Conservation (phyloP, 1,140 invertebrate genomes). For the Bombyx mandarina region DNA sequence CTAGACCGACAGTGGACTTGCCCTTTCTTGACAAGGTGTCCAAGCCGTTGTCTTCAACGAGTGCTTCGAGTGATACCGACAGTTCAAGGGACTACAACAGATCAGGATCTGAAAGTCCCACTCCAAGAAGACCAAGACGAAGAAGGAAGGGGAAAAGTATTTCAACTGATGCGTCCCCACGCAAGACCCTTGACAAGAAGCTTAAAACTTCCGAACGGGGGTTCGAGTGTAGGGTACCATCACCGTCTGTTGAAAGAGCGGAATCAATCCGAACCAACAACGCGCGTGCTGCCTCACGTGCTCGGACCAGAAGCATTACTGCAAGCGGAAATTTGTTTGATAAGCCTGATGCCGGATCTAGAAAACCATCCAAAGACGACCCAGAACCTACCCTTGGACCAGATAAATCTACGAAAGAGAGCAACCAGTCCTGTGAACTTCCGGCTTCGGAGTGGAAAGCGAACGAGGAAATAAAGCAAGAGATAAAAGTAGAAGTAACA, state of each 20-base stretch:
- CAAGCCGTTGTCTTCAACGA: slow-evolving; percentile 67
- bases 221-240: slow-evolving; percentile 81
- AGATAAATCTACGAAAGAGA: slow-evolving; percentile 68
- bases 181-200: slow-evolving; percentile 85
- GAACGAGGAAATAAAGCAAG: slow-evolving; percentile 74
- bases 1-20: slow-evolving; percentile 70
- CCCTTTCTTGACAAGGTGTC: slow-evolving; percentile 76
- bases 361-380: slow-evolving; percentile 73
- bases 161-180: slow-evolving; percentile 63
- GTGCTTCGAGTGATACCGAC: slow-evolving; percentile 68
- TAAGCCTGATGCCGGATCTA: slow-evolving; percentile 72
- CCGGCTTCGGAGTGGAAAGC: slow-evolving; percentile 78
- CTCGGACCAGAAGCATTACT: slow-evolving; percentile 76
- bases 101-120: slow-evolving; percentile 50
- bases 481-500: slow-evolving; percentile 19
- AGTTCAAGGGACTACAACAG: slow-evolving; percentile 54
- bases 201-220: slow-evolving; percentile 88
- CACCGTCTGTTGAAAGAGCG: slow-evolving; percentile 81
- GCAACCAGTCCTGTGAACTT: slow-evolving; percentile 72
- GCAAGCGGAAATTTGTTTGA: slow-evolving; percentile 75
- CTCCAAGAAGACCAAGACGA: slow-evolving; percentile 49
- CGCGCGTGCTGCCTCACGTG: slow-evolving; percentile 68
- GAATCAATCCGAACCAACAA: slow-evolving; percentile 75
- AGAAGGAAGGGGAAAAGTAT: slow-evolving; percentile 50
- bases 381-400: slow-evolving; percentile 32